These are phyloP conservation scores for Elaphurus davidianus DNA, from an alignment of 2,113 vertebrate species.

Conservation along the genomic window DNA sequence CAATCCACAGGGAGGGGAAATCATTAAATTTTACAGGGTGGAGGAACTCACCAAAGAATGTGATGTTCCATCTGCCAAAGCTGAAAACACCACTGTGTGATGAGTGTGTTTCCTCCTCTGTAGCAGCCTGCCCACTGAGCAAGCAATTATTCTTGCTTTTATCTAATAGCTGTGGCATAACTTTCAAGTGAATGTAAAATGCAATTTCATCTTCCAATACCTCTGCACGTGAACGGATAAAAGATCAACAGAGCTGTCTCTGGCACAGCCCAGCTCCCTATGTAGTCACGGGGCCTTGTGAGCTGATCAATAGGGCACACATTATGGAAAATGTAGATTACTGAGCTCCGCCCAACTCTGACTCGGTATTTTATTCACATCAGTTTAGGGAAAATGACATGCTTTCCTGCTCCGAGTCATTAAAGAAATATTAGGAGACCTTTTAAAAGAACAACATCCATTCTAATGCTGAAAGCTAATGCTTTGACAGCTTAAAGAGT, in stretches of 20 bases:
- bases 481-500: slow-evolving; percentile 36
- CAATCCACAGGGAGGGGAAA: slow-evolving; percentile 59
- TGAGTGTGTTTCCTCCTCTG: slow-evolving; percentile 68
- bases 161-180: slow-evolving; percentile 70
- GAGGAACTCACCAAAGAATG: slow-evolving; percentile 61
- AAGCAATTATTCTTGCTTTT: slow-evolving; percentile 78
- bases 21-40: slow-evolving; percentile 68
- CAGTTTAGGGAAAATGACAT: slow-evolving; percentile 22
- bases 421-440: slow-evolving; percentile 42
- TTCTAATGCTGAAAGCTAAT: slow-evolving; percentile 42
- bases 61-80: slow-evolving; percentile 52
- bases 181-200: slow-evolving; percentile 70
- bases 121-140: slow-evolving; percentile 71
- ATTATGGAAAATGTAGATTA: background rate
- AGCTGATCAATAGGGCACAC: background rate
- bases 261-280: background rate
- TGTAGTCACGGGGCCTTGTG: background rate
- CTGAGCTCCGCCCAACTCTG: background rate
- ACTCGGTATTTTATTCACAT: slow-evolving; percentile 8
- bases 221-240: slow-evolving; percentile 12
- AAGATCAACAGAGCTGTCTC: slow-evolving; percentile 48
- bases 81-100: slow-evolving; percentile 71
- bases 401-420: background rate
- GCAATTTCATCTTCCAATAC: slow-evolving; percentile 56
- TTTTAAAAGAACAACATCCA: slow-evolving; percentile 51